Base-by-base conservation (phyloP, 1,140 invertebrate species). In the Camponotus pennsylvanicus region DNA sequence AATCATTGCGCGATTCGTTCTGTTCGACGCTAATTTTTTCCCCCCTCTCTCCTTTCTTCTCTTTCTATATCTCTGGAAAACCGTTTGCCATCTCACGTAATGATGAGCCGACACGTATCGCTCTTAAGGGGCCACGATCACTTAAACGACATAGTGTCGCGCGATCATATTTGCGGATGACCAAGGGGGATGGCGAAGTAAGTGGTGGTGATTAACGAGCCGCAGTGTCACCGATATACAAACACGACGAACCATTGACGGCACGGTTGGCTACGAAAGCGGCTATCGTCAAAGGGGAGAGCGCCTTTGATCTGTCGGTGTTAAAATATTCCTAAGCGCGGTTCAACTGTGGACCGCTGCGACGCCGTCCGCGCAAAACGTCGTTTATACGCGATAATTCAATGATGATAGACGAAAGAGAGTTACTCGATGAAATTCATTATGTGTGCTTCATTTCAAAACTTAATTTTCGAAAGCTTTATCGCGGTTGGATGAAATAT, bases 251-350 rank as follows among this genome's bases (percentile, higher is more conserved):
- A 21, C 85, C 79, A 83, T 75, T 63, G 69, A 83, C 79, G 69
- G 78, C 40, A 52, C 83, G 63, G 63, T 69, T 79, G 52, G 32
- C 42, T 71, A 42, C 40, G 52, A 80, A 86, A 82, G 77, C 85
- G 21, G 18, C 77, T 49, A 61, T 9, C 77, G 34, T 86, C 77
- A 86, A 86, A 86, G 85, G 27, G 42, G 40, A 49, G 55, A 57
- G n/a, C 27, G 66, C 76, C 85, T 86, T 86, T 82, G 85, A 86
- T 86, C 77, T 66, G 59, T 82, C 37, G 8, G 85, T 86, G 85
- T 82, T 86, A 86, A 86, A 86, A 86, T 86, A 86, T 86, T 86
- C 64, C 45, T 86, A 69, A 79, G n/a, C 49, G 70, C 21, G 64
- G 42, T 57, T 75, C 3, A 55, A 67, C 49, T 40, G 18, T 9